Conservation (phyloP, 2,113 vertebrate species). For the Callorhinus ursinus region DNA sequence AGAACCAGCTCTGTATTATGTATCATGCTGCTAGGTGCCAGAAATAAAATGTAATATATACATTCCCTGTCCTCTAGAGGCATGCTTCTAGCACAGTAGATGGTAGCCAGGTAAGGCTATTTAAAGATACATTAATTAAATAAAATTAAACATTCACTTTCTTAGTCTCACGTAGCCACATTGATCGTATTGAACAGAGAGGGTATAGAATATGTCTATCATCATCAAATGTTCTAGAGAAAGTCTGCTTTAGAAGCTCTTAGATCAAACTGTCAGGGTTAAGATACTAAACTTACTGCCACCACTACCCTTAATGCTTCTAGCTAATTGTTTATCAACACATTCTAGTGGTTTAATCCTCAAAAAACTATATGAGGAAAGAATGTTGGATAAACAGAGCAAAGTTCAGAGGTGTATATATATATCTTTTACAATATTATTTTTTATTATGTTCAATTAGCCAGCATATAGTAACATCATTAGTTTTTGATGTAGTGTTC, state of each 20-base stretch:
- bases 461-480: too few relatives aligned
- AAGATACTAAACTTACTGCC: background rate
- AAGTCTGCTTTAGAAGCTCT: background rate
- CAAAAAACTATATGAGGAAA: background rate
- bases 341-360: background rate
- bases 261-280: background rate
- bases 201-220: background rate
- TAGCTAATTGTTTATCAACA: background rate
- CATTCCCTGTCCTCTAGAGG: background rate
- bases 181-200: background rate
- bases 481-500: too few relatives aligned
- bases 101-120: background rate
- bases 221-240: background rate
- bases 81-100: background rate
- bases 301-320: background rate
- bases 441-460: too few relatives aligned
- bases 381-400: background rate
- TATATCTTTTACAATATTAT: too few relatives aligned
- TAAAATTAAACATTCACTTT: background rate
- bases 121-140: conserved; percentile 6
- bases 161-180: background rate
- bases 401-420: background rate
- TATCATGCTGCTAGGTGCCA: background rate
- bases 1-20: background rate
- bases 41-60: background rate